These are phyloP conservation scores for Tachysurus fulvidraco DNA, from an alignment of 2,113 vertebrate species.

Conservation along the genomic window DNA sequence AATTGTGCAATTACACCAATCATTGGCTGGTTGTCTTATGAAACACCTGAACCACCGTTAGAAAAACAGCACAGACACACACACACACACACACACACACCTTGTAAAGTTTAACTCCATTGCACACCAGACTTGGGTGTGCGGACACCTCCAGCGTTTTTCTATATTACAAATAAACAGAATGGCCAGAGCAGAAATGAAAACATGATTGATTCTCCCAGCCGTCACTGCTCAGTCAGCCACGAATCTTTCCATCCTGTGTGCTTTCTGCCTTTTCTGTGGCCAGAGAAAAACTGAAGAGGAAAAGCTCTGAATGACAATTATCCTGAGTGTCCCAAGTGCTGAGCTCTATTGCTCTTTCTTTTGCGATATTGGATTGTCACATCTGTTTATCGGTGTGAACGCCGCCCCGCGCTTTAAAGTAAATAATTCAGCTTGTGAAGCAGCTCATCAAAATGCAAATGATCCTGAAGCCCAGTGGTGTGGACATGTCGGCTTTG, in stretches of 20 bases:
- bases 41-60: slow-evolving; percentile 2
- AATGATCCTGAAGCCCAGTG: slow-evolving; percentile 29
- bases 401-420: slow-evolving; percentile 15
- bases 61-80: slow-evolving; percentile 2
- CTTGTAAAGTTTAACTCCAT: slow-evolving; percentile 64
- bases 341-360: neutral
- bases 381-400: slow-evolving; percentile 6
- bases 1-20: neutral
- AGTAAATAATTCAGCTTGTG: slow-evolving; percentile 32
- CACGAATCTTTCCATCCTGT: neutral
- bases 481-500: slow-evolving; percentile 19
- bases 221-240: slow-evolving; percentile 18
- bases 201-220: slow-evolving; percentile 50
- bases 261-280: slow-evolving; percentile 21
- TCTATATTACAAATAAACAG: slow-evolving; percentile 31
- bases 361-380: slow-evolving; percentile 2
- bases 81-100: neutral
- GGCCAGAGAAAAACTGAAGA: neutral
- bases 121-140: slow-evolving; percentile 59
- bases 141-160: slow-evolving; percentile 16
- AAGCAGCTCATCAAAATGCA: slow-evolving; percentile 47
- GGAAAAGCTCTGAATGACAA: slow-evolving; percentile 28
- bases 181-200: slow-evolving; percentile 36
- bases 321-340: slow-evolving; percentile 23
- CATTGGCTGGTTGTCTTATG: neutral